A percentile compares a stretch with the other conserved stretches of the same genome.
Evolutionary conservation across 2,113 vertebrate genomes (phyloP).

Genomic region (Atherinomorus stipes): DNA sequence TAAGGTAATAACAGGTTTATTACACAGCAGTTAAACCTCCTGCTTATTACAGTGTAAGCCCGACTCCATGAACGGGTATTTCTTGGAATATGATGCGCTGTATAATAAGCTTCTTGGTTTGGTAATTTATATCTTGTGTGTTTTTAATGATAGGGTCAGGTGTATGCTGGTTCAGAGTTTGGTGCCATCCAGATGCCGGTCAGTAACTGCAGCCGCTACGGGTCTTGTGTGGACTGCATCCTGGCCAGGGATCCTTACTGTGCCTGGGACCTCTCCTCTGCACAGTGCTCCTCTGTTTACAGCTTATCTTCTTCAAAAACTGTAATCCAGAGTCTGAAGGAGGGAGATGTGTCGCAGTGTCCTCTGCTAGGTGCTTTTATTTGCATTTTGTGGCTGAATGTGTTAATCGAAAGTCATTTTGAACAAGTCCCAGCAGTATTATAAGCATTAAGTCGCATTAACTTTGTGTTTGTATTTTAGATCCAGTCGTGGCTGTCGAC

Average conservation of each 20-base stretch:
- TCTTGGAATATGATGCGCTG: no score
- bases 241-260: slow-evolving; percentile 85
- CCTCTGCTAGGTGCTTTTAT: slow-evolving; percentile 65
- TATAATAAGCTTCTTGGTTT: neutral
- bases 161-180: slow-evolving; percentile 79
- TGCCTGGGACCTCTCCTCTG: slow-evolving; percentile 65
- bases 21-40: neutral
- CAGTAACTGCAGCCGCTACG: slow-evolving; percentile 75
- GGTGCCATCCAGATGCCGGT: slow-evolving; percentile 80
- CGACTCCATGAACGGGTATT: neutral
- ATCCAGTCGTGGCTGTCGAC: slow-evolving; percentile 44
- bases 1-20: slow-evolving; percentile 67
- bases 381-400: neutral
- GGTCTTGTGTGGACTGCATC: slow-evolving; percentile 80
- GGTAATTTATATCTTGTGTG: slow-evolving; percentile 17
- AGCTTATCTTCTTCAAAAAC: accelerated
- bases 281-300: slow-evolving; percentile 54
- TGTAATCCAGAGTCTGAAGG: slow-evolving; percentile 79
- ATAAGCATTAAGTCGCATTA: neutral
- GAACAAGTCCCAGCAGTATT: neutral
- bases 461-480: slow-evolving; percentile 60
- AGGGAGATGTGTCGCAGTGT: slow-evolving; percentile 77
- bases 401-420: neutral
- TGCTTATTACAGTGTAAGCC: neutral
- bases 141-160: slow-evolving; percentile 67